phyloP scores from a whole-genome alignment of 2,888 invertebrate species.

The Apomyelois bistriatella region DNA sequence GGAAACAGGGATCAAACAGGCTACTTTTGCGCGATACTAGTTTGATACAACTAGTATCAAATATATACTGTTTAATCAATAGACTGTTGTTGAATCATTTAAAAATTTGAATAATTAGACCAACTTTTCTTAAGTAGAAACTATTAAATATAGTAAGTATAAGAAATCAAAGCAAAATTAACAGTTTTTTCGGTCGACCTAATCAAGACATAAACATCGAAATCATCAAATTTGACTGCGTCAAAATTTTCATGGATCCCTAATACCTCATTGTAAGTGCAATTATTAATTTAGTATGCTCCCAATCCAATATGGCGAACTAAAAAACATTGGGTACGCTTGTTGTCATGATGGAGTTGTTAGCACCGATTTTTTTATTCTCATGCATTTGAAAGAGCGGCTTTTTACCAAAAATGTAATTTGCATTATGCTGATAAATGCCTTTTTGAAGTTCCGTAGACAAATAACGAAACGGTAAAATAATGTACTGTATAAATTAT shows the following conservation, averaged over 20 bases:
- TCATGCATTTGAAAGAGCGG: conserved; percentile 52
- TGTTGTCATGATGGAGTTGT: conserved; percentile 64
- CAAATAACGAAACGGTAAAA: background rate
- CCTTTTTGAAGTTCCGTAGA: conserved; percentile 14
- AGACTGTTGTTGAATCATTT: no score
- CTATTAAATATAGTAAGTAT: no score
- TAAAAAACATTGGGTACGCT: conserved; percentile 66
- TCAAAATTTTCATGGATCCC: conserved; percentile 39
- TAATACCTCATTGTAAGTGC: conserved; percentile 44
- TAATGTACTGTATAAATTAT: no score
- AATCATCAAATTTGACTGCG: conserved; percentile 29
- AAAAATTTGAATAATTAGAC: no score
- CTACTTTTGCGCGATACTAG: no score
- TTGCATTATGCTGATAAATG: conserved; percentile 36
- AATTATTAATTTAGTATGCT: conserved; percentile 75
- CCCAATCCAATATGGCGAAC: conserved; percentile 64
- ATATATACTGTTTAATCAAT: no score
- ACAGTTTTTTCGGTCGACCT: background rate
- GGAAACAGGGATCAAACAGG: no score
- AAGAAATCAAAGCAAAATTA: background rate
- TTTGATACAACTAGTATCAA: no score
- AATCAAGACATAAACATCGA: background rate
- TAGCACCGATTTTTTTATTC: conserved; percentile 57
- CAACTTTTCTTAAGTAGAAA: no score
- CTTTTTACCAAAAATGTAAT: conserved; percentile 47